These are phyloP conservation scores for Limanda limanda DNA, from an alignment of 2,113 vertebrate species.

Conservation along the genomic window DNA sequence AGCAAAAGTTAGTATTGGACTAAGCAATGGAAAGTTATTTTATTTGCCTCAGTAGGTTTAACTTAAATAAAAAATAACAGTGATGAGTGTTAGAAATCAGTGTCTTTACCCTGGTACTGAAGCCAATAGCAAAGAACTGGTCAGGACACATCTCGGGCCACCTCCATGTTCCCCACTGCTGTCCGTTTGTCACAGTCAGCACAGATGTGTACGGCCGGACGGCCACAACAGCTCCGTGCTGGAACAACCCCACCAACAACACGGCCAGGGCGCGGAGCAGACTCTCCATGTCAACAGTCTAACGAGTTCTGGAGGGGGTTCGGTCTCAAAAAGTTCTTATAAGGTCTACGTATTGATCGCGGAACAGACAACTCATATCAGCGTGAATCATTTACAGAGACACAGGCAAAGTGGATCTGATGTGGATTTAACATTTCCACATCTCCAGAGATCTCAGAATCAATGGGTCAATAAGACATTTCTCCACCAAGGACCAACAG, in stretches of 20 bases:
- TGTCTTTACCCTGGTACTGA: constrained; percentile 73
- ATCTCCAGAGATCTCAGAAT: background rate
- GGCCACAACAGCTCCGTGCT: too few species aligned
- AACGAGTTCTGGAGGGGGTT: background rate
- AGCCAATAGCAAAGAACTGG: too few species aligned
- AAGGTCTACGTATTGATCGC: background rate
- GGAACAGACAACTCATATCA: constrained; percentile 26
- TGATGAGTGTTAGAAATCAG: background rate
- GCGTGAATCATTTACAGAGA: constrained; percentile 72
- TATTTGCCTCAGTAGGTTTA: background rate
- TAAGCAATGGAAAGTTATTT: background rate
- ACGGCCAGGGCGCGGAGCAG: too few species aligned
- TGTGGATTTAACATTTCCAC: background rate
- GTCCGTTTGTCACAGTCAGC: too few species aligned
- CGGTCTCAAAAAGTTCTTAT: constrained; percentile 52
- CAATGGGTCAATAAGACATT: too few species aligned
- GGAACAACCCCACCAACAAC: too few species aligned
- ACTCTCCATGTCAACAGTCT: background rate
- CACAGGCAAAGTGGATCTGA: background rate
- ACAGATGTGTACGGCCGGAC: too few species aligned
- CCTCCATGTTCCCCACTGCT: too few species aligned
- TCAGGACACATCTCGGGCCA: too few species aligned
- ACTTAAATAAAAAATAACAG: too few species aligned
- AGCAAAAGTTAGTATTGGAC: too few species aligned
- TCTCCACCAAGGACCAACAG: too few species aligned